phyloP scores from a whole-genome alignment of 2,888 invertebrate species.

The Hecatera dysodea region DNA sequence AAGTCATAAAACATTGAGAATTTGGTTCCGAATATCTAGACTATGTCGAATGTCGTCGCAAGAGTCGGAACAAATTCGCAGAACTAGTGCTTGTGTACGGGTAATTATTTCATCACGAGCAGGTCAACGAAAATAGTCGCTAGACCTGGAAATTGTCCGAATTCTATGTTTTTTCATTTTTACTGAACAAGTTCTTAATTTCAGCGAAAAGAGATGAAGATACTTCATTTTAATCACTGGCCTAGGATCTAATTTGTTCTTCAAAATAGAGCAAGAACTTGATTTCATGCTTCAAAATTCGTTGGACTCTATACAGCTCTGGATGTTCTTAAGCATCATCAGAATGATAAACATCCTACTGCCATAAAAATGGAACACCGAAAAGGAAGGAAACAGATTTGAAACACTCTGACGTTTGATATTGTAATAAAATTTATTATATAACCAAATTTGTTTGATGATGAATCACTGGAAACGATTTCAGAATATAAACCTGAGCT shows the following conservation, averaged over 20 bases:
- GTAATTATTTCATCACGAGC: constrained; percentile 68
- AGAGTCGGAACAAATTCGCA: constrained; percentile 57
- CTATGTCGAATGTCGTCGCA: constrained; percentile 62
- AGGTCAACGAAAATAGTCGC: constrained; percentile 61
- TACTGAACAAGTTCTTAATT: not conserved
- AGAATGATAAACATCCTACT: constrained; percentile 43
- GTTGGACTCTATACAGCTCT: not conserved
- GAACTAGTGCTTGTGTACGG: constrained; percentile 53
- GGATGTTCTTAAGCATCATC: constrained; percentile 11
- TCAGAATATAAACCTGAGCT: constrained; percentile 28
- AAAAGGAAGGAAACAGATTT: constrained; percentile 24
- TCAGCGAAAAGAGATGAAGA: not conserved
- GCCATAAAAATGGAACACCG: constrained; percentile 17
- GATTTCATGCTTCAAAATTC: not conserved
- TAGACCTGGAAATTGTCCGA: too few species aligned
- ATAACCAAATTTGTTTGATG: constrained; percentile 43
- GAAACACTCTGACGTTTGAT: constrained; percentile 29
- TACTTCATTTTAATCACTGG: not conserved
- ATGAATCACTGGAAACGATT: constrained; percentile 41
- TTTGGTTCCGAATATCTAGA: constrained; percentile 63
- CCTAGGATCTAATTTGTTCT: not conserved
- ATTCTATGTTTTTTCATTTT: too few species aligned
- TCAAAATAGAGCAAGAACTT: constrained; percentile 6
- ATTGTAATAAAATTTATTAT: constrained; percentile 50
- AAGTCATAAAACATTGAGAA: constrained; percentile 49